Conservation (phyloP, 1,140 invertebrate species). For the Drosophila pseudoobscura region DNA sequence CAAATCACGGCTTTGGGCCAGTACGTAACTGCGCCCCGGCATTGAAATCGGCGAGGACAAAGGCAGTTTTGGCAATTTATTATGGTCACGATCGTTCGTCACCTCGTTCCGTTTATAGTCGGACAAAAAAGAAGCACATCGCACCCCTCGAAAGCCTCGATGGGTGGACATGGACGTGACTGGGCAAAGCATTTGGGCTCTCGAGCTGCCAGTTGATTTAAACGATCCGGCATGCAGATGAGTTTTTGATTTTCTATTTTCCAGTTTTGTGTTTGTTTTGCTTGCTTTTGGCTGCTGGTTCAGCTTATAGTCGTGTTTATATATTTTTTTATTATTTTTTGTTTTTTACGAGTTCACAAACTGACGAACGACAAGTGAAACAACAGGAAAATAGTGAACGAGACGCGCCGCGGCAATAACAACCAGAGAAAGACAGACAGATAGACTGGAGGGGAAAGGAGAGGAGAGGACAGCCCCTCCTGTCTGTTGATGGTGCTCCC, state of each 20-base stretch:
- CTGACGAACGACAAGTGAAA: conserved; percentile 29
- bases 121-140: conserved; percentile 18
- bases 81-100: conserved; percentile 55
- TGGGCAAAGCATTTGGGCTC: conserved; percentile 14
- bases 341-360: conserved; percentile 72
- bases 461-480: neutral
- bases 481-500: too few relatives aligned
- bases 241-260: conserved; percentile 56
- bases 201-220: conserved; percentile 44
- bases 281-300: conserved; percentile 10
- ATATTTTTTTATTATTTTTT: conserved; percentile 28
- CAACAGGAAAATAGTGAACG: conserved; percentile 32
- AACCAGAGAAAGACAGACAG: conserved; percentile 4
- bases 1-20: too few relatives aligned
- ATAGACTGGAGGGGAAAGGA: neutral
- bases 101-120: conserved; percentile 49
- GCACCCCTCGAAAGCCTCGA: conserved; percentile 11
- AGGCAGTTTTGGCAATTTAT: conserved; percentile 35
- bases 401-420: conserved; percentile 20
- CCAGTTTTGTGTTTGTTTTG: conserved; percentile 16
- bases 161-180: conserved; percentile 31
- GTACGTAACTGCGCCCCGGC: too few relatives aligned
- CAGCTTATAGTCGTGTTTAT: conserved; percentile 4
- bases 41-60: too few relatives aligned
- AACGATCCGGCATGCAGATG: conserved; percentile 57